Percentiles rank a stretch among this genome's conserved stretches.
These are phyloP conservation scores for Sthenelais limicola DNA, from an alignment of 2,888 invertebrate species.

Conservation along the genomic window DNA sequence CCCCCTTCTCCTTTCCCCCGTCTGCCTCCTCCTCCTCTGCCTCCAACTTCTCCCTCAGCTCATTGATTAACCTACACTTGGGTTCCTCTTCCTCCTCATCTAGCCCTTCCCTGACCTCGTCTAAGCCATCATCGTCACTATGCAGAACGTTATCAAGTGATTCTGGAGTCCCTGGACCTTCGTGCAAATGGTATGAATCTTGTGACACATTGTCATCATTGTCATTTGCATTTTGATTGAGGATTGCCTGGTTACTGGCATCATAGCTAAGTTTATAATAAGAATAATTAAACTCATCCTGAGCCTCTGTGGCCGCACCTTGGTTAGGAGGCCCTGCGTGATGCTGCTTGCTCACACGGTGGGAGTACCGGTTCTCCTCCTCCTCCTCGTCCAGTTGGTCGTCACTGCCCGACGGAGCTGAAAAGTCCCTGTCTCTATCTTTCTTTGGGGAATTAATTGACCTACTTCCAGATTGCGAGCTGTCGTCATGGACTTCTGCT, in stretches of 20 bases:
- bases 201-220: constrained; percentile 61
- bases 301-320: constrained; percentile 38
- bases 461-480: constrained; percentile 65
- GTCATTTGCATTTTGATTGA: constrained; percentile 71
- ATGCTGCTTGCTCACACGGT: neutral
- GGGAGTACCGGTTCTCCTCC: constrained; percentile 40
- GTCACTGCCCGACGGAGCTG: constrained; percentile 37
- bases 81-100: constrained; percentile 44
- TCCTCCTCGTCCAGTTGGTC: constrained; percentile 39
- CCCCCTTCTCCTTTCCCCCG: constrained; percentile 37
- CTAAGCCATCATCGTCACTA: constrained; percentile 60
- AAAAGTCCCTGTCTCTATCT: constrained; percentile 52
- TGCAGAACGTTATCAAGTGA: constrained; percentile 36
- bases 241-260: constrained; percentile 46
- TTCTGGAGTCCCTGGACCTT: constrained; percentile 40
- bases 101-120: constrained; percentile 51
- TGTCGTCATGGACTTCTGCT: constrained; percentile 65
- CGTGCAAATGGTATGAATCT: constrained; percentile 57
- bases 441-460: constrained; percentile 65
- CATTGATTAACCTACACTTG: constrained; percentile 18
- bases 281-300: constrained; percentile 53
- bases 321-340: neutral
- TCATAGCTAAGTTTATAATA: constrained; percentile 52
- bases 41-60: constrained; percentile 24
- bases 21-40: constrained; percentile 4